Base-by-base conservation (phyloP, 2,797 vertebrate genomes). In the Astyanax mexicanus region DNA sequence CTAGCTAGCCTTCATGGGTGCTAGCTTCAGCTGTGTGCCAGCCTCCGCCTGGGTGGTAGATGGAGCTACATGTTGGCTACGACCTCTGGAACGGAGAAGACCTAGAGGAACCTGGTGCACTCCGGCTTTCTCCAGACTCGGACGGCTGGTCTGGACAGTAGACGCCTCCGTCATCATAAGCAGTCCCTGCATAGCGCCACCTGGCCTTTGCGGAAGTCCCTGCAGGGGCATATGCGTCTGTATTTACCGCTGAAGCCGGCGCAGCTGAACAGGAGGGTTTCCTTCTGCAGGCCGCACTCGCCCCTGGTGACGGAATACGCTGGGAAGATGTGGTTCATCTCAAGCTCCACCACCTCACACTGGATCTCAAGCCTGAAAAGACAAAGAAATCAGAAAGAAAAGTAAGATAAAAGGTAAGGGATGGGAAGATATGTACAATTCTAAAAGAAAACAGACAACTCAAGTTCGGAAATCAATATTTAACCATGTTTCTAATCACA, bases 121-220 rank as follows among this genome's bases (percentile, higher is more conserved):
- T 15, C 12, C 3, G 38, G 38, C 6, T 38, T 12, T 44, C 12
- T 25, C 21, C 38, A 23, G 40, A 44, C 38, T 15, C 42, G 60
- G 35, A 23, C 19, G 17, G 37, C 37, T 19, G 10, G 61, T 64
- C 61, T 13, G 0, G 27, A 15, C 21, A 25, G 61, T 64, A 40
- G 21, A 44, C 38, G 27, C 32, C 42, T 17, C 17, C 6, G 11
- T 23, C 13, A 37, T 98, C 95, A 98, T 92, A 96, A 90, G 84
- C 97, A 99, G 89, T 95, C 93, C 81, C 77, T 91, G 92, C 97
- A 99, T 84, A 99, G 86, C 3, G 97, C 97, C 90, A 98, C 95
- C 86, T 99, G 97, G 78, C 97, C 97, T 0, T 68, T 83, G 4
- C 87, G 93, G 86, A 93, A 98, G 89, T 97, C 95, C 0, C 97